Conservation (phyloP, 2,797 vertebrate species). For the Dermochelys coriacea region DNA sequence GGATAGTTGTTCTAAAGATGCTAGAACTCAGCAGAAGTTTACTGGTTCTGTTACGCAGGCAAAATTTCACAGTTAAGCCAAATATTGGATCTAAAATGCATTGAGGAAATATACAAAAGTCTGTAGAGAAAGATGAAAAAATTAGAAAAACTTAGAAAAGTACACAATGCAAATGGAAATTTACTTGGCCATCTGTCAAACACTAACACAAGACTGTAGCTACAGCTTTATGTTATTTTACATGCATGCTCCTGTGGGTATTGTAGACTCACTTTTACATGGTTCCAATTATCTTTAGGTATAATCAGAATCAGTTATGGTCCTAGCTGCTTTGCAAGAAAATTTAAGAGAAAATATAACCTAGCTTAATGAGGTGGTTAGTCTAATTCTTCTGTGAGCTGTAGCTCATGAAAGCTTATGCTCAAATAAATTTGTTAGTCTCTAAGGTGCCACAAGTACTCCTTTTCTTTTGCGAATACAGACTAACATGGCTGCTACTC, state of each 20-base stretch:
- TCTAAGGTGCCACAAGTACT: too few relatives aligned
- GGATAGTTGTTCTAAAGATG: neutral
- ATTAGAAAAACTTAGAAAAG: neutral
- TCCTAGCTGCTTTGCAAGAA: conserved; percentile 15
- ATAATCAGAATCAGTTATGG: conserved; percentile 32
- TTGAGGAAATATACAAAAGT: neutral
- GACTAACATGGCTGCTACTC: too few relatives aligned
- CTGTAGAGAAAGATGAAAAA: neutral
- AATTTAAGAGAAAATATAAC: conserved; percentile 27
- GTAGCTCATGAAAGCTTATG: too few relatives aligned
- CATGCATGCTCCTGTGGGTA: neutral
- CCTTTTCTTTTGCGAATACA: too few relatives aligned
- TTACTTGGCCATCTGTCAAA: conserved; percentile 1
- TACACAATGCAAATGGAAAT: neutral
- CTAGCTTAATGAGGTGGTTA: neutral
- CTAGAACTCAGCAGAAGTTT: neutral
- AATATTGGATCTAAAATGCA: neutral
- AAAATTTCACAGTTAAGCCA: neutral
- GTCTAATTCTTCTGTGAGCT: neutral
- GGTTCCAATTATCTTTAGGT: conserved; percentile 2
- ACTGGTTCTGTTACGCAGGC: neutral
- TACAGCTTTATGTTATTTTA: conserved; percentile 6
- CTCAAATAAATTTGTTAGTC: too few relatives aligned
- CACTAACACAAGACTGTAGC: neutral
- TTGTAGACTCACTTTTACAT: neutral